Evolutionary conservation across 2,113 vertebrate genomes (phyloP), one percentile per base, ranked within the genome.

Genomic region (Oplegnathus fasciatus): DNA sequence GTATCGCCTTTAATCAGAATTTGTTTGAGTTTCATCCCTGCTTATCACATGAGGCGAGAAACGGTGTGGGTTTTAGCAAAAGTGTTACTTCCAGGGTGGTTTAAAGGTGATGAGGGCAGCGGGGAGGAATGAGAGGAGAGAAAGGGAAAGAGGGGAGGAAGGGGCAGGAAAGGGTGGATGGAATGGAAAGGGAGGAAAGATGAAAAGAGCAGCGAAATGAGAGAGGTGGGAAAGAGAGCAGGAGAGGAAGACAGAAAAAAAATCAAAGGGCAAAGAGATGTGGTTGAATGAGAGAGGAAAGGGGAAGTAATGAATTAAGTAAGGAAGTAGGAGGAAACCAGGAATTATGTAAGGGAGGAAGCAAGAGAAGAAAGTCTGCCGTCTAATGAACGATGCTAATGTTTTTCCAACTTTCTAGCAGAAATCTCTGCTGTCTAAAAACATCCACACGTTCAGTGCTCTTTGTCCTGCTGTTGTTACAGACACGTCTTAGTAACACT

Each of bases 1-100:
- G 66, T 78, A 2, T 83, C 14, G 22, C 20, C 69, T 85, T 65
- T 74, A 76, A 84, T 85, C 68, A 64, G n/a, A 44, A 75, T 86
- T 52, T 60, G 71, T 85, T 70, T 79, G 66, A 26, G 24, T 67
- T 82, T 75, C 64, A 26, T 32, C 26, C 14, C 60, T 3, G 26
- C 50, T 71, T 30, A 54, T 46, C 18, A 48, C 32, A 55, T 0
- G 18, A 72, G 0, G 55, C 5, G 32, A 34, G 24, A 58, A 9
- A 57, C 10, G 0, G 6, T 10, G 20, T 40, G 34, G 8, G 37
- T 60, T 67, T 48, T n/a, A 32, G 40, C 4, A 4, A 18, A 75
- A 61, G 68, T 66, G 30, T 57, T 67, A 13, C 62, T 0, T 44
- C 46, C 65, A 11, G 13, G 9, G 61, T 7, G 0, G 5, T 28